A percentile compares a stretch with the other conserved stretches of the same genome.
These are phyloP conservation scores for Agapornis roseicollis DNA, from an alignment of 2,113 vertebrate genomes.

Conservation along the genomic window DNA sequence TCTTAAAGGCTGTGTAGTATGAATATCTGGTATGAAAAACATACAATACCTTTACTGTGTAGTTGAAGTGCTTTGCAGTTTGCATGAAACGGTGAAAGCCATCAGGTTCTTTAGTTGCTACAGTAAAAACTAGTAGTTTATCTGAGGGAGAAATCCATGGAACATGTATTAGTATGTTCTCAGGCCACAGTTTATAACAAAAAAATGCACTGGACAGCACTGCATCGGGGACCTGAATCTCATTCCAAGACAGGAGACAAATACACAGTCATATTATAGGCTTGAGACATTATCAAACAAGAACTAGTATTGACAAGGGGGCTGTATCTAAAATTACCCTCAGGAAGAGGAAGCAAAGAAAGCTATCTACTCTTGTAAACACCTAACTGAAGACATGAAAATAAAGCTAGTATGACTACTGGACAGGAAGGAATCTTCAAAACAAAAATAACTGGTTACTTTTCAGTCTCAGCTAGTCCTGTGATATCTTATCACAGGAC, in stretches of 20 bases:
- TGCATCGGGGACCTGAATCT: not conserved
- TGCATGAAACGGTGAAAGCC: slow-evolving; percentile 93
- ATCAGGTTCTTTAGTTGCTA: slow-evolving; percentile 91
- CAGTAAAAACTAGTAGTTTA: slow-evolving; percentile 91
- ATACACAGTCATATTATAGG: not conserved
- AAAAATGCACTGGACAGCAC: not conserved
- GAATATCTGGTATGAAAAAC: not conserved
- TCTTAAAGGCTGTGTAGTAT: not conserved
- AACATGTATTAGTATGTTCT: not conserved
- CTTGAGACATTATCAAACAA: not conserved
- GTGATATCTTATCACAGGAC: not conserved
- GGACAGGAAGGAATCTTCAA: not conserved
- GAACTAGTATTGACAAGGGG: not conserved
- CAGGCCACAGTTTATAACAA: not conserved
- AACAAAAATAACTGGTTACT: not conserved
- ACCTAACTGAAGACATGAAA: not conserved
- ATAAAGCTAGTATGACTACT: not conserved
- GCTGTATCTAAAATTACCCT: not conserved
- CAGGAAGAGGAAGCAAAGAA: not conserved
- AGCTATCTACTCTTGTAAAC: not conserved
- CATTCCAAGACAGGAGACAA: not conserved
- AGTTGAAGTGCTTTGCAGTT: slow-evolving; percentile 92
- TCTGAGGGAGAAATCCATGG: slow-evolving; percentile 73
- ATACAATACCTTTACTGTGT: slow-evolving; percentile 89
- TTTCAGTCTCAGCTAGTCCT: not conserved